Percentiles rank a stretch among this genome's conserved stretches.
These are phyloP conservation scores for Calliphora vicina DNA, from an alignment of 1,140 invertebrate genomes.

Conservation along the genomic window DNA sequence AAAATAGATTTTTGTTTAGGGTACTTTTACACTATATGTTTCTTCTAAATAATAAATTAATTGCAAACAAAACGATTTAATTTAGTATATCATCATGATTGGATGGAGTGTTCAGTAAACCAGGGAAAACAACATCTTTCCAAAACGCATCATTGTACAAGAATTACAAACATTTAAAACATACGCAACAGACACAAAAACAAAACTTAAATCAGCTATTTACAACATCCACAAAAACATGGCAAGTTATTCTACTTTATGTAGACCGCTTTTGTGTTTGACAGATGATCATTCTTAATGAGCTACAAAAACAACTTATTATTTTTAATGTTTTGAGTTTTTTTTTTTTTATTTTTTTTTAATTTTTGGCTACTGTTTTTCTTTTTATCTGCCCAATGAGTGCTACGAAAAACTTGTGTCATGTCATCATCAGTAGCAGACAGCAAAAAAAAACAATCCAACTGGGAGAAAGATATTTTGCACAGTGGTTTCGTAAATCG, in stretches of 20 bases:
- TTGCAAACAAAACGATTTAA: neutral
- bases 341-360: too few relatives aligned
- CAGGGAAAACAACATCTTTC: neutral
- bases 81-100: neutral
- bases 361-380: neutral
- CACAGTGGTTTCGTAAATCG: neutral
- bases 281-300: constrained; percentile 13
- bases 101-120: neutral
- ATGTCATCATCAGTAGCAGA: neutral
- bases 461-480: neutral
- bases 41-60: too few relatives aligned
- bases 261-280: neutral
- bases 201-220: neutral
- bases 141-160: neutral
- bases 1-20: too few relatives aligned
- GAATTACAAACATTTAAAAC: neutral
- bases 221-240: neutral
- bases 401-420: neutral
- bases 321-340: neutral
- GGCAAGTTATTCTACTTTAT: neutral
- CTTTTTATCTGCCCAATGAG: neutral
- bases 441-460: neutral
- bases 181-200: too few relatives aligned
- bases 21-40: too few relatives aligned
- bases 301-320: neutral